Conservation (phyloP, 2,797 vertebrate species). For the Lepidocolaptes lacrymiger region DNA sequence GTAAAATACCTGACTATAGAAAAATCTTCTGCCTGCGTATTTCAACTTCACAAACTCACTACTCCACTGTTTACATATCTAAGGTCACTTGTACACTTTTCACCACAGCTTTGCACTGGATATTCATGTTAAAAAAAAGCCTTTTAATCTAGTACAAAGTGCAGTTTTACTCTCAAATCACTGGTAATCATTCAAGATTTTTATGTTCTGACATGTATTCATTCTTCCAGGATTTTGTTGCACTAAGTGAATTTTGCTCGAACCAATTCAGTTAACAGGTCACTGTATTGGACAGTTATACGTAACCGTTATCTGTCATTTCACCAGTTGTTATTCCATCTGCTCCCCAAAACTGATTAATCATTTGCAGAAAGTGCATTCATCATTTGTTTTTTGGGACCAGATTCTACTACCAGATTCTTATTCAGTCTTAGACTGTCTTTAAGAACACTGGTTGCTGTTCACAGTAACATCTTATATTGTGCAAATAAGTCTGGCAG, state of each 20-base stretch:
- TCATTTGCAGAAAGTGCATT: neutral
- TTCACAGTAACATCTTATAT: neutral
- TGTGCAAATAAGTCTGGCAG: neutral
- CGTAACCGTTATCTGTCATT: neutral
- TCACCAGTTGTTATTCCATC: neutral
- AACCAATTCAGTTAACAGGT: neutral
- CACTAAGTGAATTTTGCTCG: neutral
- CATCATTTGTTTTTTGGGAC: neutral
- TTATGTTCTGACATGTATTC: neutral
- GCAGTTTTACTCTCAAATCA: neutral
- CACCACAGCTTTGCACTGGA: neutral
- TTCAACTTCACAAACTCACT: neutral
- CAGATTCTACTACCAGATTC: neutral
- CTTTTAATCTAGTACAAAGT: neutral
- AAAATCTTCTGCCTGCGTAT: neutral
- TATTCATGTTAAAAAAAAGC: fast-evolving
- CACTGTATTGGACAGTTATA: neutral
- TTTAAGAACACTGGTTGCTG: neutral
- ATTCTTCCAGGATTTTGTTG: neutral
- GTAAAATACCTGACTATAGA: neutral
- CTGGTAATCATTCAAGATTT: neutral
- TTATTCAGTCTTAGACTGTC: neutral
- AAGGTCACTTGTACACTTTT: neutral
- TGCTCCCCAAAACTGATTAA: neutral
- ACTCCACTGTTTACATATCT: neutral